Evolutionary conservation across 2,113 vertebrate genomes (phyloP).

Genomic region (Indri indri): DNA sequence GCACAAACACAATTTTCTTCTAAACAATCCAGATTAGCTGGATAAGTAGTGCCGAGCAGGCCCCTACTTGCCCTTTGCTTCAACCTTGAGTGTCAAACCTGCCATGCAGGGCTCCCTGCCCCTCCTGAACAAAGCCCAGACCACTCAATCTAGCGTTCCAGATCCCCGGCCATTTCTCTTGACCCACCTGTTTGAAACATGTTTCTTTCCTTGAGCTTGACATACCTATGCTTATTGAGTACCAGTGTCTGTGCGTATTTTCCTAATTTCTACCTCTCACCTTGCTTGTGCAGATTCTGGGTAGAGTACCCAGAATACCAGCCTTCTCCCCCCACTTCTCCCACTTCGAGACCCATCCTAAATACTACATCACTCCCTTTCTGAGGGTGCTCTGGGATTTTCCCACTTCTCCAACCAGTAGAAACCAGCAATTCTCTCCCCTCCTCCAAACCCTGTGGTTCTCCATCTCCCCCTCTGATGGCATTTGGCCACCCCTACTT

Average conservation of each 20-base stretch:
- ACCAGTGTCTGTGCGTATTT: not conserved
- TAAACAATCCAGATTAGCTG: not conserved
- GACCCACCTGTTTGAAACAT: not conserved
- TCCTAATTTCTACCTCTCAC: not conserved
- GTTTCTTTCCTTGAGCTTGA: not conserved
- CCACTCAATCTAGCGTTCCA: too few relatives aligned
- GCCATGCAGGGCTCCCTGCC: rapidly evolving
- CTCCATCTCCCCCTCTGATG: rapidly evolving
- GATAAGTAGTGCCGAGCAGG: not conserved
- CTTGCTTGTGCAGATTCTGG: too few relatives aligned
- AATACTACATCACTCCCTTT: not conserved
- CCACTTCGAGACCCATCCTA: not conserved
- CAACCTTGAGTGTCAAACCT: not conserved
- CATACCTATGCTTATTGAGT: too few relatives aligned
- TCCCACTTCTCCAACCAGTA: not conserved
- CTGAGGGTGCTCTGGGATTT: not conserved
- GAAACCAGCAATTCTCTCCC: not conserved
- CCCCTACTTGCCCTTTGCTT: not conserved
- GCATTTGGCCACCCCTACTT: not conserved
- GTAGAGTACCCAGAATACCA: not conserved
- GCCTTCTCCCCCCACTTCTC: not conserved
- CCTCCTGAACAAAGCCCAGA: not conserved
- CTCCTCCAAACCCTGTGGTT: not conserved
- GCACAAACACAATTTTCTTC: not conserved
- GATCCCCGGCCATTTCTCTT: rapidly evolving